Percentiles rank a stretch among this genome's conserved stretches.
Evolutionary conservation across 2,113 vertebrate species (phyloP).

Genomic region (Regulus satrapa): DNA sequence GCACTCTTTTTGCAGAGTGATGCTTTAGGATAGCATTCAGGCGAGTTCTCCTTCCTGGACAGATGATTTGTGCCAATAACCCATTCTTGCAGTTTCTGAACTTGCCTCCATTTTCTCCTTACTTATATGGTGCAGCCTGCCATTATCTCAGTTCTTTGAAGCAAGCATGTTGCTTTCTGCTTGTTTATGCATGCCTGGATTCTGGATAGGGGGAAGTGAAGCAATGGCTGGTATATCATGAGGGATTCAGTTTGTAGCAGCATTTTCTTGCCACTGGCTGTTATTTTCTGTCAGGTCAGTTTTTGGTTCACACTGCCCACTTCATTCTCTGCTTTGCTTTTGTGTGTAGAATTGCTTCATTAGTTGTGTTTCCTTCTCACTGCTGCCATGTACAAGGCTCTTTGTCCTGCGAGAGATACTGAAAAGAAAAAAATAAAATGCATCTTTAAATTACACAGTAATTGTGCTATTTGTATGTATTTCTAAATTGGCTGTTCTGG

Average conservation of each 20-base stretch:
- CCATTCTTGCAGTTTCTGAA: not conserved
- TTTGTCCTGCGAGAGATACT: not conserved
- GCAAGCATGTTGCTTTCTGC: not conserved
- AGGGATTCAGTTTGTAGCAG: not conserved
- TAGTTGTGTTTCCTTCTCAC: not conserved
- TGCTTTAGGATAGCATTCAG: not conserved
- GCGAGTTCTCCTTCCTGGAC: not conserved
- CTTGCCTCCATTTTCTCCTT: not conserved
- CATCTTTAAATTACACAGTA: not conserved
- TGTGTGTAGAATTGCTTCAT: not conserved
- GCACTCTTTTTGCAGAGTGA: not conserved
- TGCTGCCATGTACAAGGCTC: rapidly evolving
- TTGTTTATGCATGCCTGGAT: not conserved
- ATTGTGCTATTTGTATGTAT: not conserved
- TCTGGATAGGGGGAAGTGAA: not conserved
- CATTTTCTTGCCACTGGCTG: not conserved
- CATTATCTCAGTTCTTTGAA: not conserved
- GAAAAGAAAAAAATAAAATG: not conserved
- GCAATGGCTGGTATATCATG: not conserved
- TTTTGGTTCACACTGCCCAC: not conserved
- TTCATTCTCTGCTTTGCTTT: not conserved
- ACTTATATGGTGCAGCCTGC: not conserved
- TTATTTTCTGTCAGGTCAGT: not conserved
- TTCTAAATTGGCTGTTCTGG: not conserved
- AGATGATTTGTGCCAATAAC: not conserved